These are phyloP conservation scores for Lasioglossum leucozonium DNA, from an alignment of 2,888 invertebrate species.

Conservation along the genomic window DNA sequence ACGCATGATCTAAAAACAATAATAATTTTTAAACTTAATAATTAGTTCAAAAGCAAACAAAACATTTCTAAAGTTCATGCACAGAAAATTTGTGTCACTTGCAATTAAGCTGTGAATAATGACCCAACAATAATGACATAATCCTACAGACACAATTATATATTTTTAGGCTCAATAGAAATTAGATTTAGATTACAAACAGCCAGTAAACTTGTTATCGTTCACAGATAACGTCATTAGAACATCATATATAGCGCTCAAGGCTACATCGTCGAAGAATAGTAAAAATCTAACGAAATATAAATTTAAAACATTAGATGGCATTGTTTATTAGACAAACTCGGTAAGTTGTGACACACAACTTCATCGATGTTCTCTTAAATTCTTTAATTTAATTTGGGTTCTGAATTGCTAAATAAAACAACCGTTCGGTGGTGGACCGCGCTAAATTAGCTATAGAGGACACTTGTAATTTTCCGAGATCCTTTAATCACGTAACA, in stretches of 20 bases:
- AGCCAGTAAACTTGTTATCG: not conserved
- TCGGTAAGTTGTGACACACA: not conserved
- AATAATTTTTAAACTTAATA: no score
- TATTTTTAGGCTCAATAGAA: not conserved
- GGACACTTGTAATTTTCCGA: not conserved
- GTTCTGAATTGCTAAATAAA: not conserved
- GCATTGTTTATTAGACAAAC: not conserved
- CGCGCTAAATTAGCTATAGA: not conserved
- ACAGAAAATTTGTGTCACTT: not conserved
- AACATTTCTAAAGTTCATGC: not conserved
- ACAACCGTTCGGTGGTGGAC: not conserved
- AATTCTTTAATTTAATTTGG: not conserved
- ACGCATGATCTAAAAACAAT: slow-evolving; percentile 92
- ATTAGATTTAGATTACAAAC: not conserved
- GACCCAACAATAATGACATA: slow-evolving; percentile 32
- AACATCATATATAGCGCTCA: not conserved
- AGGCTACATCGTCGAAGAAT: not conserved
- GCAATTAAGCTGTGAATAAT: not conserved
- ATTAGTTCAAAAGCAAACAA: slow-evolving; percentile 4
- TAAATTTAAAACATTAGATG: not conserved
- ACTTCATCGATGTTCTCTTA: not conserved
- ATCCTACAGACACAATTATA: not conserved
- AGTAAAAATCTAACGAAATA: not conserved
- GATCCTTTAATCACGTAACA: slow-evolving; percentile 14
- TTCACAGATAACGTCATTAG: not conserved